These are phyloP conservation scores for Diglossa cyanea DNA, from an alignment of 2,797 vertebrate genomes.

Conservation along the genomic window DNA sequence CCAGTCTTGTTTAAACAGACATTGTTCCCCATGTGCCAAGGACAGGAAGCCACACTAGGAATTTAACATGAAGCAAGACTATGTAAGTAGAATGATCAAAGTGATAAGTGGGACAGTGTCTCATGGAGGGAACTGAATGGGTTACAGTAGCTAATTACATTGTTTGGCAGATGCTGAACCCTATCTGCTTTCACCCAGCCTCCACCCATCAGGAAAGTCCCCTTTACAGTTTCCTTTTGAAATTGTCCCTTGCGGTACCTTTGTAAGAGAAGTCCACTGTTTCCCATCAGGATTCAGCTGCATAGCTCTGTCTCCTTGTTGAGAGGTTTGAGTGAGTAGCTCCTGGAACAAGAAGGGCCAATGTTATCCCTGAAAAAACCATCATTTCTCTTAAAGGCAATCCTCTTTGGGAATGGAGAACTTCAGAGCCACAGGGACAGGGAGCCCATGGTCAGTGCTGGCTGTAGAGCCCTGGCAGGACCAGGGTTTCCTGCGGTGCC, in stretches of 20 bases:
- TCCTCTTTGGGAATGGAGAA: neutral
- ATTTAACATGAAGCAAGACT: constrained; percentile 7
- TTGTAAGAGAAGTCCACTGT: neutral
- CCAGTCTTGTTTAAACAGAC: neutral
- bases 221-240: neutral
- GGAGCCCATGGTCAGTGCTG: neutral
- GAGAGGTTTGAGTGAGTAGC: neutral
- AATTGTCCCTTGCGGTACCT: neutral
- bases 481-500: neutral
- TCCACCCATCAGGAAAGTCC: neutral
- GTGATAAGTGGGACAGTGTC: neutral
- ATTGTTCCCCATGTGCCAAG: neutral
- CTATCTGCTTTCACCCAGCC: neutral
- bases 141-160: neutral
- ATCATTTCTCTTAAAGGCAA: neutral
- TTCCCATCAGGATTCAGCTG: neutral
- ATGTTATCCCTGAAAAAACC: neutral
- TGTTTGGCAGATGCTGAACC: neutral
- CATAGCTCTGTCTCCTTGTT: neutral
- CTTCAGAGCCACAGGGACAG: neutral
- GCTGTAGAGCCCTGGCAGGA: neutral
- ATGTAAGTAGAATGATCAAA: neutral
- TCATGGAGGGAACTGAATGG: neutral
- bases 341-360: constrained; percentile 8
- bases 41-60: neutral